phyloP scores from a whole-genome alignment of 2,888 invertebrate species.

The Eubasilissa splendida region DNA sequence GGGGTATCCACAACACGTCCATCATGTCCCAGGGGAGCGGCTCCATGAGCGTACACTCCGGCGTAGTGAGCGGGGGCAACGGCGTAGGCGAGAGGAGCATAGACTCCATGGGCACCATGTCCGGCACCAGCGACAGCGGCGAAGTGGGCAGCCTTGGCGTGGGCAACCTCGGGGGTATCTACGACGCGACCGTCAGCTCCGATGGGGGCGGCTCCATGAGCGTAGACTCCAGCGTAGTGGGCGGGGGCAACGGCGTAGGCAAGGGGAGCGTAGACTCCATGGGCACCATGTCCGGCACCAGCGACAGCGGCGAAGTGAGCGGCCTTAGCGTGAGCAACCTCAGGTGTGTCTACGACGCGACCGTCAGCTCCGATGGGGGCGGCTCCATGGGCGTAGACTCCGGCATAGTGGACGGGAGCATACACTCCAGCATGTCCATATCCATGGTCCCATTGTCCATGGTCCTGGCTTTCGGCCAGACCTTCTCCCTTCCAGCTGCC shows the following conservation, averaged over 20 bases:
- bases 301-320: constrained; percentile 45
- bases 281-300: constrained; percentile 12
- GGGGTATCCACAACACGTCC: too few species aligned
- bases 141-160: constrained; percentile 58
- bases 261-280: background rate
- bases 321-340: constrained; percentile 50
- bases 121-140: constrained; percentile 62
- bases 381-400: background rate
- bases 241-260: background rate
- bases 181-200: constrained; percentile 50
- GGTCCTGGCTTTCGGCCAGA: too few species aligned
- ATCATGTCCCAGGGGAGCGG: too few species aligned
- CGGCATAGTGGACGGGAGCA: too few species aligned
- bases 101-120: constrained; percentile 2
- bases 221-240: background rate
- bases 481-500: too few species aligned
- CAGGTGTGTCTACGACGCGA: constrained; percentile 53
- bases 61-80: too few species aligned
- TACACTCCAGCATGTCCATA: too few species aligned
- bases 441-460: too few species aligned
- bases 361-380: constrained; percentile 52
- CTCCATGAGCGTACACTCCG: too few species aligned
- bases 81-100: background rate
- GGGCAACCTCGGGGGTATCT: constrained; percentile 55
- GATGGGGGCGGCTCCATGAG: constrained; percentile 27